Conservation (phyloP, 1,140 invertebrate genomes). For the Aporrectodea caliginosa region DNA sequence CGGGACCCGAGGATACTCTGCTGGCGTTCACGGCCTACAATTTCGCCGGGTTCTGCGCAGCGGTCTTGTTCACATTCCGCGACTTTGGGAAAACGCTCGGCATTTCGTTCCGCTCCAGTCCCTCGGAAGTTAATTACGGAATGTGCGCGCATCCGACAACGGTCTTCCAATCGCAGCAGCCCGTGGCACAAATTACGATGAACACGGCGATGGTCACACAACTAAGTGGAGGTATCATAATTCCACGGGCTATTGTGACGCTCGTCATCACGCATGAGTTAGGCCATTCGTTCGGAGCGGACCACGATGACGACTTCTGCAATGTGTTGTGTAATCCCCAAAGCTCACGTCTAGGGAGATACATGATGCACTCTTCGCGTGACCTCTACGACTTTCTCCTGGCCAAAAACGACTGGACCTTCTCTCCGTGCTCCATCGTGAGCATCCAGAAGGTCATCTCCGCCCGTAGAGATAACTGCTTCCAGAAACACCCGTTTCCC, state of each 20-base stretch:
- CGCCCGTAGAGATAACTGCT: background rate
- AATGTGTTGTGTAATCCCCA: no score
- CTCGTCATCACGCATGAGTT: background rate
- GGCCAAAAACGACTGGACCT: background rate
- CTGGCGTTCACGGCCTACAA: background rate
- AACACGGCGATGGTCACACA: background rate
- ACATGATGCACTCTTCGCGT: background rate
- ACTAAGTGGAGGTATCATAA: background rate
- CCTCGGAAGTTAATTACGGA: background rate
- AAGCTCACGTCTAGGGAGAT: no score
- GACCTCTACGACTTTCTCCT: background rate
- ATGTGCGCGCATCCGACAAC: background rate
- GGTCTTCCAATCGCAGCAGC: background rate
- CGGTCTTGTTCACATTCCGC: background rate
- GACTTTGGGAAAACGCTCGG: background rate
- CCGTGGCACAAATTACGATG: background rate
- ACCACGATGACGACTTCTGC: background rate
- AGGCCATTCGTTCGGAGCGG: slow-evolving; percentile 5
- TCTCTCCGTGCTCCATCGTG: background rate
- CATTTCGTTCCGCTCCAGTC: background rate
- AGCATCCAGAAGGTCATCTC: background rate
- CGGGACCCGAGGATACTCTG: background rate
- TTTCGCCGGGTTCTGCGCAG: background rate
- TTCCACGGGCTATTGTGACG: background rate
- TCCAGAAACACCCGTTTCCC: background rate